Evolutionary conservation across 1,140 invertebrate genomes (phyloP).

Genomic region (Trissolcus basalis): DNA sequence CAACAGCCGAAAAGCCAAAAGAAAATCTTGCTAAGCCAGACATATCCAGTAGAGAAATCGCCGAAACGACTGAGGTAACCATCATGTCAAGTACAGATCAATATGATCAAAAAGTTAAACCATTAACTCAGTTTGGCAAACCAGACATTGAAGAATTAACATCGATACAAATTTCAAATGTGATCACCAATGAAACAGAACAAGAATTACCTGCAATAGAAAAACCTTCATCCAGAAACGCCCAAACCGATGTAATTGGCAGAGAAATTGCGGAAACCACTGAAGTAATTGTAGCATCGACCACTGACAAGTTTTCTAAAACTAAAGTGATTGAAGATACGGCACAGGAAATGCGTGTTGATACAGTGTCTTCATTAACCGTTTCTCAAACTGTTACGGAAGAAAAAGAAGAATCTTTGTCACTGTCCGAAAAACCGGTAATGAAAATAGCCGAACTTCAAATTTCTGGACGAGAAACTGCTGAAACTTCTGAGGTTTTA

Average conservation of each 20-base stretch:
- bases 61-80: slow-evolving; percentile 61
- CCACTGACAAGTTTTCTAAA: slow-evolving; percentile 23
- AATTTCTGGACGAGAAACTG: neutral
- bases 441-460: neutral
- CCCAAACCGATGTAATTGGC: slow-evolving; percentile 48
- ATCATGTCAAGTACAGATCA: slow-evolving; percentile 49
- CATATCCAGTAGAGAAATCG: slow-evolving; percentile 64
- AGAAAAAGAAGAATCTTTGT: slow-evolving; percentile 62
- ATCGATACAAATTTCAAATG: slow-evolving; percentile 51
- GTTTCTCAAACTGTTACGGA: slow-evolving; percentile 61
- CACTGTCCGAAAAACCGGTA: slow-evolving; percentile 30
- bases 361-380: slow-evolving; percentile 62
- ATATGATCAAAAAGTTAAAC: slow-evolving; percentile 30
- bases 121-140: slow-evolving; percentile 52
- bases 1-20: slow-evolving; percentile 14
- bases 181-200: slow-evolving; percentile 60
- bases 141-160: slow-evolving; percentile 53
- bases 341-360: slow-evolving; percentile 53
- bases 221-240: slow-evolving; percentile 48
- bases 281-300: slow-evolving; percentile 48
- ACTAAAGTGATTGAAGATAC: slow-evolving; percentile 46
- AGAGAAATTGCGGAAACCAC: slow-evolving; percentile 59
- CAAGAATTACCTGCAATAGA: slow-evolving; percentile 35
- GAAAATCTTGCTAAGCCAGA: slow-evolving; percentile 36
- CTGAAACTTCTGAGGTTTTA: neutral